These are phyloP conservation scores for Ophthalmolycus amberensis DNA, from an alignment of 2,113 vertebrate genomes.

Conservation along the genomic window DNA sequence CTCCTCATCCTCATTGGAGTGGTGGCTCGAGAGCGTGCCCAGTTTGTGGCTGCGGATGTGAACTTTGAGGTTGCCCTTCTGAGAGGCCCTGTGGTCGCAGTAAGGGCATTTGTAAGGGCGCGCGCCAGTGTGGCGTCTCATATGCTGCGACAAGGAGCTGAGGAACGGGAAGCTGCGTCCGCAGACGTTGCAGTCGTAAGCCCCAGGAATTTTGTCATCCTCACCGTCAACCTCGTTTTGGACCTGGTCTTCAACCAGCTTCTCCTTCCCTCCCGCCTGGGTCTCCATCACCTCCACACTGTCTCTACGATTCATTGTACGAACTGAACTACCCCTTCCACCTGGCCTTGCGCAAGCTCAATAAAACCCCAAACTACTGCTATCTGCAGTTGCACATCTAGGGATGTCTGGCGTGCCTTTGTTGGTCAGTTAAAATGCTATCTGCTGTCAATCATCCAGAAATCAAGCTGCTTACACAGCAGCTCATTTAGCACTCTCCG, in stretches of 20 bases:
- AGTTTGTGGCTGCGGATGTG: slow-evolving; percentile 95
- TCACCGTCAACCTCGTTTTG: slow-evolving; percentile 77
- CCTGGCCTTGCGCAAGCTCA: slow-evolving; percentile 44
- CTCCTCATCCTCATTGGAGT: slow-evolving; percentile 82
- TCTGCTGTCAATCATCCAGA: slow-evolving; percentile 55
- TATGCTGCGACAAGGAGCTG: slow-evolving; percentile 95
- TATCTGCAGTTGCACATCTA: slow-evolving; percentile 79
- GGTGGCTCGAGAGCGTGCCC: slow-evolving; percentile 89
- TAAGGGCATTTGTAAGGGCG: slow-evolving; percentile 98
- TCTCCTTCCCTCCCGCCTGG: slow-evolving; percentile 64
- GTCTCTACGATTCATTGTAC: slow-evolving; percentile 84
- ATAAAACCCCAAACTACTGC: slow-evolving; percentile 59
- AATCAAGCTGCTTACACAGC: slow-evolving; percentile 53
- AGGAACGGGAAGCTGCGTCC: slow-evolving; percentile 96
- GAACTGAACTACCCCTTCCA: slow-evolving; percentile 26
- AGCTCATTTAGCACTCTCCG: slow-evolving; percentile 54
- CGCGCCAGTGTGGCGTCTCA: slow-evolving; percentile 95
- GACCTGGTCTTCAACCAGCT: slow-evolving; percentile 70
- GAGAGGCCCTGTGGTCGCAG: slow-evolving; percentile 94
- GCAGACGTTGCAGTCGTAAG: slow-evolving; percentile 90
- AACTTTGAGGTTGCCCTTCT: slow-evolving; percentile 97
- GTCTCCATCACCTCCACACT: slow-evolving; percentile 77
- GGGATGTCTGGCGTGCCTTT: slow-evolving; percentile 41
- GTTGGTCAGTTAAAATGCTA: slow-evolving; percentile 40
- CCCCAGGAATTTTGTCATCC: slow-evolving; percentile 82